Conservation (phyloP, 2,888 invertebrate species). For the Andrena haemorrhoa region DNA sequence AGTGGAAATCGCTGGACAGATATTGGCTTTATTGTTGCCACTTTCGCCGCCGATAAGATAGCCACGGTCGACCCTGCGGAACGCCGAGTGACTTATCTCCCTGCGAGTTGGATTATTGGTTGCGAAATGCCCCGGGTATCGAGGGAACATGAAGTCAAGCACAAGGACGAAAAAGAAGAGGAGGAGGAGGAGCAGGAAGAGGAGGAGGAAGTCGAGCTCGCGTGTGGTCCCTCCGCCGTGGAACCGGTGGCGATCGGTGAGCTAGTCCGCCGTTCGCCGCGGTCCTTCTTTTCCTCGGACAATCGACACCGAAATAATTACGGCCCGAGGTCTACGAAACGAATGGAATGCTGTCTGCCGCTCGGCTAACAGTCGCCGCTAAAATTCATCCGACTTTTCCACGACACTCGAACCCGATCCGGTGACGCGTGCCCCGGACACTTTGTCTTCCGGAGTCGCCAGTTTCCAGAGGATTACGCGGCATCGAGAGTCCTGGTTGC, state of each 20-base stretch:
- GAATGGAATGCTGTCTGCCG: too few relatives aligned
- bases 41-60: slow-evolving; percentile 53
- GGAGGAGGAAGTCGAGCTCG: slow-evolving; percentile 53
- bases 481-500: not conserved
- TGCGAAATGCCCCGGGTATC: slow-evolving; percentile 50
- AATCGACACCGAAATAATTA: not conserved
- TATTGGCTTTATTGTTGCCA: slow-evolving; percentile 52
- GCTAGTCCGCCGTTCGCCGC: slow-evolving; percentile 55
- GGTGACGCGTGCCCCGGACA: not conserved
- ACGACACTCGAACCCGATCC: slow-evolving; percentile 1
- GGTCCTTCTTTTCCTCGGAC: slow-evolving; percentile 15
- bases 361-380: too few relatives aligned
- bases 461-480: not conserved
- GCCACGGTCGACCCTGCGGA: slow-evolving; percentile 7
- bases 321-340: too few relatives aligned
- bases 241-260: slow-evolving; percentile 55
- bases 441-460: not conserved
- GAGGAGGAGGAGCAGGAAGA: slow-evolving; percentile 7
- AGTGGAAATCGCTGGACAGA: slow-evolving; percentile 22
- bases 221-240: slow-evolving; percentile 65
- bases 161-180: slow-evolving; percentile 39
- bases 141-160: slow-evolving; percentile 42
- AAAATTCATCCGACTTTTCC: too few relatives aligned
- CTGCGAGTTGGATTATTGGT: slow-evolving; percentile 58
- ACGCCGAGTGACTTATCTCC: slow-evolving; percentile 51